These are phyloP conservation scores for Rhingia campestris DNA, from an alignment of 2,888 invertebrate species.

Conservation along the genomic window DNA sequence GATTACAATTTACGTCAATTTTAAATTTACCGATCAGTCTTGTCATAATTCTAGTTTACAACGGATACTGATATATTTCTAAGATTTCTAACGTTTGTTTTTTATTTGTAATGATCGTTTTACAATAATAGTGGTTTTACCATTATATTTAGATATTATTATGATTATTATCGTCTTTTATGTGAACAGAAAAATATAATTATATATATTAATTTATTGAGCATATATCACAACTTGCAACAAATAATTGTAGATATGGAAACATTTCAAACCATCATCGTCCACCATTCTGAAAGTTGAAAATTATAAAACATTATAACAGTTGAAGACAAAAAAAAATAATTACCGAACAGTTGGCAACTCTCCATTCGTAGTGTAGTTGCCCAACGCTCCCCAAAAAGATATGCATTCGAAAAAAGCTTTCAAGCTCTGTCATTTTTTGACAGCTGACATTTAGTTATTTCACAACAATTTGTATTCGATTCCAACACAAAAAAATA, in stretches of 20 bases:
- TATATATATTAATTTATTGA: constrained; percentile 58
- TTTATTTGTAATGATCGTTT: constrained; percentile 40
- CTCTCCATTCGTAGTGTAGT: constrained; percentile 24
- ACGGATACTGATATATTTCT: constrained; percentile 70
- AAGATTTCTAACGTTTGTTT: constrained; percentile 18
- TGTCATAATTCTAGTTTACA: constrained; percentile 70
- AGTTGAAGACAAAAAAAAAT: neutral
- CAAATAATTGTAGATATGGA: constrained; percentile 69
- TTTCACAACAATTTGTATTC: constrained; percentile 44
- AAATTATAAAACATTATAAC: neutral
- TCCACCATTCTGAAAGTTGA: constrained; percentile 25
- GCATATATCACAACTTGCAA: constrained; percentile 73
- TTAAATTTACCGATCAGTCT: constrained; percentile 72
- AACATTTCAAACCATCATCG: constrained; percentile 26
- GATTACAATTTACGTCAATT: constrained; percentile 70
- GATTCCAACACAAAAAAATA: neutral
- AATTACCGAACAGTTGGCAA: constrained; percentile 45
- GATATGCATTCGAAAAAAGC: constrained; percentile 64
- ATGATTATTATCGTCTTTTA: constrained; percentile 48
- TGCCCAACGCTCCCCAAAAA: constrained; percentile 33
- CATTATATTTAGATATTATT: constrained; percentile 11
- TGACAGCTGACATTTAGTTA: constrained; percentile 61
- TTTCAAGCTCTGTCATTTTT: constrained; percentile 50
- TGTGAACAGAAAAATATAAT: constrained; percentile 19
- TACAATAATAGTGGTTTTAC: constrained; percentile 38